Base-by-base conservation (phyloP, 2,888 invertebrate species). In the Girardia tigrina region DNA sequence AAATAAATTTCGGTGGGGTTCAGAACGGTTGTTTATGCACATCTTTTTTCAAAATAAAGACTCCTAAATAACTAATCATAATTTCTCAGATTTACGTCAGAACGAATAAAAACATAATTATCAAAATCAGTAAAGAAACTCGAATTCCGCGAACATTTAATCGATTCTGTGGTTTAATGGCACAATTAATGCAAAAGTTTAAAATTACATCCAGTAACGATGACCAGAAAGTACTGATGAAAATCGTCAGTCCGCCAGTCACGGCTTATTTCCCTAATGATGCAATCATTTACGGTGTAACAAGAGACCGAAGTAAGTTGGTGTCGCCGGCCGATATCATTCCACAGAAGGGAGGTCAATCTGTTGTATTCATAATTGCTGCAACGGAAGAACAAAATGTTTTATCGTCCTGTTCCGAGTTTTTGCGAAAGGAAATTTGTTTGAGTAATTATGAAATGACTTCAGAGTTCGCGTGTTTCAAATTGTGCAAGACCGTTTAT, bases 81-180 rank as follows among this genome's bases (percentile, higher is more conserved):
- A 26, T 28, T 29, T n/a, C 23, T 16, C 26, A 69, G 72, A 92
- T 95, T 0, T 94, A 92, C 81, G 87, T 94, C 75, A 91, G 90
- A 80, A 94, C 94, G 2, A 90, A 90, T 81, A 91, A 90, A 81
- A 93, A 93, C 87, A 91, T 93, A 42, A 86, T 94, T 0, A 93
- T 94, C 80, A 93, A 94, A 88, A 88, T 95, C 29, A 94, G 94
- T 84, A 95, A 97, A 42, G 94, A 94, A 84, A 95, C 94, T 0
- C 88, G 95, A 81, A 93, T 97, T 85, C 97, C 97, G 0, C 87
- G 95, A 78, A 97, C 95, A 0, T 97, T 93, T 82, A 94, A 94
- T 83, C 88, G 95, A 83, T 97, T 97, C 87, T 92, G 93, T 79
- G 94, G 94, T 14, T 86, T 97, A 70, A 95, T 97, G 90, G 97